A percentile compares a stretch with the other conserved stretches of the same genome.
Evolutionary conservation across 1,140 invertebrate genomes (phyloP).

Genomic region (Solenopsis invicta): DNA sequence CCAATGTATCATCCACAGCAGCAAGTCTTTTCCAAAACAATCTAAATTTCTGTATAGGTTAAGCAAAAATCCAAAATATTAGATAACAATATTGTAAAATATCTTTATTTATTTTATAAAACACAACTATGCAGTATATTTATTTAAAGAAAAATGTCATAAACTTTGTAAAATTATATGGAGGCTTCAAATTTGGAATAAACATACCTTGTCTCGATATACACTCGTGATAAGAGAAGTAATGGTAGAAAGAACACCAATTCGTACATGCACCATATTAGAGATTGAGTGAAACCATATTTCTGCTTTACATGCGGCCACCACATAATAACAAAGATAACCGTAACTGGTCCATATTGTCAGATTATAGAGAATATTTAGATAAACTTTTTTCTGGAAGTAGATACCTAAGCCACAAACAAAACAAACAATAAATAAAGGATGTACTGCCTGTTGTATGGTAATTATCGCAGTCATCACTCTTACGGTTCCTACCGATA

Average conservation of each 20-base stretch:
- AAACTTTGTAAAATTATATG: background rate
- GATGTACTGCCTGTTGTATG: slow-evolving; percentile 14
- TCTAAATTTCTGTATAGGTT: slow-evolving; percentile 24
- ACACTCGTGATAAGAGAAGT: background rate
- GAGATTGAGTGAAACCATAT: background rate
- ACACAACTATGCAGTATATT: background rate
- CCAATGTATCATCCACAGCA: slow-evolving; percentile 33
- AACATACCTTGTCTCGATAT: slow-evolving; percentile 5
- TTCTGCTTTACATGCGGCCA: background rate
- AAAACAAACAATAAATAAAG: background rate
- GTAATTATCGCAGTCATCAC: background rate
- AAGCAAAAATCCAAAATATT: background rate
- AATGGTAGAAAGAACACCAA: background rate
- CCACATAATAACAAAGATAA: background rate
- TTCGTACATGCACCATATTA: background rate
- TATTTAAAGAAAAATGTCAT: background rate
- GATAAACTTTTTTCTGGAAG: background rate
- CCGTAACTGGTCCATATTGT: slow-evolving; percentile 17
- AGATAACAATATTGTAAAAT: background rate
- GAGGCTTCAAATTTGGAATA: background rate
- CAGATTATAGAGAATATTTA: slow-evolving; percentile 17
- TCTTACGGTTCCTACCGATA: background rate
- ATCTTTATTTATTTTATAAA: background rate
- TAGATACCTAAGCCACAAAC: slow-evolving; percentile 9
- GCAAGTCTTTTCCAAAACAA: slow-evolving; percentile 12